phyloP scores from a whole-genome alignment of 2,113 vertebrate genomes.

The Oncorhynchus gorbuscha region DNA sequence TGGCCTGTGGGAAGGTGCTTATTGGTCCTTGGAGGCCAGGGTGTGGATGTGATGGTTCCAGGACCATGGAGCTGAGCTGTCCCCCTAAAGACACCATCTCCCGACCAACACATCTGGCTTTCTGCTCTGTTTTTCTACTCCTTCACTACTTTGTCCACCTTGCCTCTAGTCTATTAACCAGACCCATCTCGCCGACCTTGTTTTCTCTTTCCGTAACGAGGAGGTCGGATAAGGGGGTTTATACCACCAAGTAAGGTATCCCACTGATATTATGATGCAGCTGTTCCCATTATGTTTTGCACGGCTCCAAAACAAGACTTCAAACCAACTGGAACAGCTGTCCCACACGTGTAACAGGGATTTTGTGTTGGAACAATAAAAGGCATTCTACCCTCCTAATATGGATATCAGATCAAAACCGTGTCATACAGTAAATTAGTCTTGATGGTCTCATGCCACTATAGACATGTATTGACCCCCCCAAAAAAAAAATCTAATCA shows the following conservation, averaged over 20 bases:
- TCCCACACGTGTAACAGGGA: background rate
- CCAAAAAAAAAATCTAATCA: too few species aligned
- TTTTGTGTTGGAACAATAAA: background rate
- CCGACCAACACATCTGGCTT: slow-evolving; percentile 48
- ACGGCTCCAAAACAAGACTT: background rate
- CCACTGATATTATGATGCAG: background rate
- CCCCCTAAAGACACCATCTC: slow-evolving; percentile 12
- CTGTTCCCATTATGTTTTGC: background rate
- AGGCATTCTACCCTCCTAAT: too few species aligned
- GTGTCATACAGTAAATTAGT: too few species aligned
- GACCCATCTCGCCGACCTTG: background rate
- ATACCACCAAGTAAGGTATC: background rate
- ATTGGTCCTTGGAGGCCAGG: slow-evolving; percentile 62
- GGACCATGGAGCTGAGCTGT: background rate
- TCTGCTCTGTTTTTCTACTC: slow-evolving; percentile 18
- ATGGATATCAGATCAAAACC: too few species aligned
- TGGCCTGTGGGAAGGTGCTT: slow-evolving; percentile 63
- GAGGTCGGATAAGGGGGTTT: background rate
- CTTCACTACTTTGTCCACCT: slow-evolving; percentile 1
- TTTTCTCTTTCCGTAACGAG: slow-evolving; percentile 25
- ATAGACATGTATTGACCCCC: background rate
- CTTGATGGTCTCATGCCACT: background rate
- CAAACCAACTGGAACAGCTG: background rate
- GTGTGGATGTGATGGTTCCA: slow-evolving; percentile 22
- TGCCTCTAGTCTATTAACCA: background rate